Percentiles rank a stretch among this genome's conserved stretches.
phyloP scores from a whole-genome alignment of 2,113 vertebrate genomes.

The Chaetura pelagica region DNA sequence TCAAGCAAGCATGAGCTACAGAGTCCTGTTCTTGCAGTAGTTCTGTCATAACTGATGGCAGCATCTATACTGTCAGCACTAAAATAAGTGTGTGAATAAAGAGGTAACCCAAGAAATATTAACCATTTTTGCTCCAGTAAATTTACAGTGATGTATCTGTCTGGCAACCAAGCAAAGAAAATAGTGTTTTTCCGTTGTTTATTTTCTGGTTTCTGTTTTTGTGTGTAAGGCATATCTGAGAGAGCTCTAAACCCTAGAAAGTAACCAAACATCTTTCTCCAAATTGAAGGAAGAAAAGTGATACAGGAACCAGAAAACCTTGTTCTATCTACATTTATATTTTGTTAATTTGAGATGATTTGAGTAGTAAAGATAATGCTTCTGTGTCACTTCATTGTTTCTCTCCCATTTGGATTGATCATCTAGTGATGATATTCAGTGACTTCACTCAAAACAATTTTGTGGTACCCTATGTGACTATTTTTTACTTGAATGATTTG shows the following conservation, averaged over 20 bases:
- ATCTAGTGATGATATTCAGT: not conserved
- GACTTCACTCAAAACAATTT: not conserved
- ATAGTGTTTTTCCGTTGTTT: not conserved
- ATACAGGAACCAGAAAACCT: not conserved
- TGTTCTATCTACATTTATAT: not conserved
- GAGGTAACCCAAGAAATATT: not conserved
- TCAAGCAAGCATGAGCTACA: not conserved
- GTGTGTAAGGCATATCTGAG: not conserved
- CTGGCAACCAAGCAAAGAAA: not conserved
- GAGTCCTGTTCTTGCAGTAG: not conserved
- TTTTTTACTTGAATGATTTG: not conserved
- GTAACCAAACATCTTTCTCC: not conserved
- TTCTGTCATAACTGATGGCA: not conserved
- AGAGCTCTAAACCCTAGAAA: not conserved
- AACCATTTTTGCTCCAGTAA: not conserved
- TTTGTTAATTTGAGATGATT: not conserved
- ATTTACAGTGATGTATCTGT: not conserved
- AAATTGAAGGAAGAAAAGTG: not conserved
- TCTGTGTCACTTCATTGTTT: not conserved
- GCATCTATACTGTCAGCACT: not conserved
- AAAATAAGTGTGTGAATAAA: not conserved
- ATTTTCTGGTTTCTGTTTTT: not conserved
- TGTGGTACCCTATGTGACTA: not conserved
- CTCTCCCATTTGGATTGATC: not conserved
- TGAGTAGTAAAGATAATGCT: not conserved